A percentile compares a stretch with the other conserved stretches of the same genome.
Evolutionary conservation across 92 coral and sea anemone species (phyloP).

Genomic region (Bergia sp.): DNA sequence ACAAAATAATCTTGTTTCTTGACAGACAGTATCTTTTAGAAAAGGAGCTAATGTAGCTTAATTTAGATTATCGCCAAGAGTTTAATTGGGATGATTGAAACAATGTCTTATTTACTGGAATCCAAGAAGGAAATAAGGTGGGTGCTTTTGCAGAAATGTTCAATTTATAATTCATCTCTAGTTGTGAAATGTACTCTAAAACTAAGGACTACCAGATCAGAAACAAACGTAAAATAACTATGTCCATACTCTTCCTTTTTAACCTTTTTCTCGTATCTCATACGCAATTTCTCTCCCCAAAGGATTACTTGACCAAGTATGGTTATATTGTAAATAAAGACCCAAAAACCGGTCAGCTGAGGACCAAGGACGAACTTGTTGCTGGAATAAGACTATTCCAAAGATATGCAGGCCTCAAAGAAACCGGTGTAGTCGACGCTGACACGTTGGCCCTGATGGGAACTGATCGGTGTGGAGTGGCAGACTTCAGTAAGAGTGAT

Average conservation of each 20-base stretch:
- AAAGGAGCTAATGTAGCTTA: not conserved
- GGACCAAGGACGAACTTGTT: slow-evolving; percentile 36
- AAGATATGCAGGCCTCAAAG: slow-evolving; percentile 57
- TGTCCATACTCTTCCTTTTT: not conserved
- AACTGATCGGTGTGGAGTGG: slow-evolving; percentile 61
- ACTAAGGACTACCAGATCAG: too few species aligned
- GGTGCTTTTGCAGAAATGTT: too few species aligned
- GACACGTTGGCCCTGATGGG: slow-evolving; percentile 37
- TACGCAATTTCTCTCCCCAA: not conserved
- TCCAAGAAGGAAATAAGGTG: too few species aligned
- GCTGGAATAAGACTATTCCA: slow-evolving; percentile 57
- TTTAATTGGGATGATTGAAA: too few species aligned
- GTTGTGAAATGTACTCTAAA: too few species aligned
- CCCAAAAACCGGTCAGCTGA: slow-evolving; percentile 44
- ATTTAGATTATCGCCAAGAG: too few species aligned
- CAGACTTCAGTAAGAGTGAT: slow-evolving; percentile 54
- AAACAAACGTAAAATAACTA: too few species aligned
- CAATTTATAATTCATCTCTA: too few species aligned
- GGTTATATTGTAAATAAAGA: slow-evolving; percentile 50
- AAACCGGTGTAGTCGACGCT: slow-evolving; percentile 58
- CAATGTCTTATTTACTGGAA: too few species aligned
- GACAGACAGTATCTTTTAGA: too few species aligned
- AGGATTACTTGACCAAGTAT: slow-evolving; percentile 53
- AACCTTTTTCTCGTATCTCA: not conserved
- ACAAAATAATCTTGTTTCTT: too few species aligned